Evolutionary conservation across 1,140 invertebrate species (phyloP).

Genomic region (Papilio aristodemus): DNA sequence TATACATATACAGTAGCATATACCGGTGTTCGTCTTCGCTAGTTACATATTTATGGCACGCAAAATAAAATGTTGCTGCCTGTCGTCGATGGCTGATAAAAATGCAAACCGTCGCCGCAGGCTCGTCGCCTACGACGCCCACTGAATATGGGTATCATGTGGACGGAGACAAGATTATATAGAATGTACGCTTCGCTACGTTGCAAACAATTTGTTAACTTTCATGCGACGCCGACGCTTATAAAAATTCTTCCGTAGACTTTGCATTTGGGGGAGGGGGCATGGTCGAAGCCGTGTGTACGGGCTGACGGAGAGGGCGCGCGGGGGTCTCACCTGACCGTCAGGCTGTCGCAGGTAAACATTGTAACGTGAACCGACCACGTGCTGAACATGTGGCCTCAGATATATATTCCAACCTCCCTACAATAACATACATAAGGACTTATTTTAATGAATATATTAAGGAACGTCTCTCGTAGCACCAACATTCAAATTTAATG

Average conservation of each 20-base stretch:
- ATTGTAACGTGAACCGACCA: slow-evolving; percentile 73
- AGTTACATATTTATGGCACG: slow-evolving; percentile 77
- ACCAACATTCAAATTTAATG: slow-evolving; percentile 64
- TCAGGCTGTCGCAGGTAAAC: slow-evolving; percentile 72
- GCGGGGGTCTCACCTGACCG: slow-evolving; percentile 68
- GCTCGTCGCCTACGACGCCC: slow-evolving; percentile 53
- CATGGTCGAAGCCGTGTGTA: slow-evolving; percentile 43
- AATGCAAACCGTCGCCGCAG: slow-evolving; percentile 73
- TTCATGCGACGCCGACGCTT: slow-evolving; percentile 34
- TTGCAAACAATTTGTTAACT: slow-evolving; percentile 54
- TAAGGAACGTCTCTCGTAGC: slow-evolving; percentile 43
- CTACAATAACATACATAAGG: neutral
- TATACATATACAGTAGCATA: slow-evolving; percentile 53
- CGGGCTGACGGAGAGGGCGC: slow-evolving; percentile 47
- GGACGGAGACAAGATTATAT: slow-evolving; percentile 55
- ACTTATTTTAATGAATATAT: slow-evolving; percentile 8
- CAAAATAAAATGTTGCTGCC: slow-evolving; percentile 74
- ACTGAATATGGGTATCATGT: slow-evolving; percentile 61
- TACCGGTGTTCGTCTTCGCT: slow-evolving; percentile 61
- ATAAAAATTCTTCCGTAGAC: slow-evolving; percentile 36
- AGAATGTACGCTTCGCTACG: slow-evolving; percentile 44
- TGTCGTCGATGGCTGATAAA: slow-evolving; percentile 73
- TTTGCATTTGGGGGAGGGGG: slow-evolving; percentile 38
- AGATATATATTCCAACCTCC: neutral
- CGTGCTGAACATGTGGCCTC: slow-evolving; percentile 65